Evolutionary conservation across 1,140 invertebrate species (phyloP), one percentile per base, ranked within the genome.

Genomic region (Pseudomyrmex concolor): DNA sequence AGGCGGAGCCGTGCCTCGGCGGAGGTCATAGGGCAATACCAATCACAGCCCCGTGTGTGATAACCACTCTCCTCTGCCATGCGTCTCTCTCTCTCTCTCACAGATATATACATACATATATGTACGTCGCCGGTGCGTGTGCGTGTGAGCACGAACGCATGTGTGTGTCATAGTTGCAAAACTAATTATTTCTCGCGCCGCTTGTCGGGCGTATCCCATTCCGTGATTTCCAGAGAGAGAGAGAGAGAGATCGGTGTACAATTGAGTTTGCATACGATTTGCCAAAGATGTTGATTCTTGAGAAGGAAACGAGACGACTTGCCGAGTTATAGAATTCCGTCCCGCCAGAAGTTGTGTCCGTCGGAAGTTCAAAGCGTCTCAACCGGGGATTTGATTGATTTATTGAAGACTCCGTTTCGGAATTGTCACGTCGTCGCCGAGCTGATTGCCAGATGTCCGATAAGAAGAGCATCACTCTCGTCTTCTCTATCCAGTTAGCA

Each of bases 11-110:
- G 89, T 86, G 43, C 78, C 86, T 81, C 34, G 51, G 19, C 82
- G 68, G 88, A 85, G 91, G 91, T 92, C 90, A 92, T 86, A 92
- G 91, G 90, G 86, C 90, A 91, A 80, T 90, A 85, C 91, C 91
- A 92, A 92, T 92, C 91, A 87, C 90, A 84, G 84, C 80, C 73
- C 77, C 78, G 64, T 34, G 34, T 34, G 34, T 90, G 91, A 92
- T 92, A 92, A 92, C 86, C 88, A 86, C 84, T 90, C 86, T 86
- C 77, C 73, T 68, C 73, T 68, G 80, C 80, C 76, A 82, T 73
- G 70, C 68, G 78, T 74, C 78, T 72, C n/a, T n/a, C n/a, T n/a
- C n/a, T n/a, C n/a, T n/a, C n/a, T n/a, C 59, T 72, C 59, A 59
- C 59, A 22, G 78, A 74, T 74, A 70, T 70, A 48, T 74, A 48